Percentiles rank a stretch among this genome's conserved stretches.
phyloP scores from a whole-genome alignment of 2,888 invertebrate genomes.

The Drosophila putrida region DNA sequence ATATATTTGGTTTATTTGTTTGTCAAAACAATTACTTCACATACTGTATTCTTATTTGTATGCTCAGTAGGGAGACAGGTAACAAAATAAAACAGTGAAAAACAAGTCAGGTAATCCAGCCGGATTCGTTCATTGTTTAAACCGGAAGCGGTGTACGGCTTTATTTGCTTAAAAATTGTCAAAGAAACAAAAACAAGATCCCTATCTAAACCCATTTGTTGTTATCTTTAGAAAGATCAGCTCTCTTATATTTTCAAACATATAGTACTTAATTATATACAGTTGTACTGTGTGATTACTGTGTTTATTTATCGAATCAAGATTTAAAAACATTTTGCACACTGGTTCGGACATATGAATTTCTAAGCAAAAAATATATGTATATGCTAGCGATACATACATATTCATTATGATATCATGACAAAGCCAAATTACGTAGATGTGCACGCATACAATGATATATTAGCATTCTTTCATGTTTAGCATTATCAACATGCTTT shows the following conservation, averaged over 20 bases:
- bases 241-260: neutral
- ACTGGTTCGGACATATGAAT: neutral
- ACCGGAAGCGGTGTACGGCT: constrained; percentile 1
- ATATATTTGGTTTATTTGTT: too few species aligned
- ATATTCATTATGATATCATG: constrained; percentile 14
- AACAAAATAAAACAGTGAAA: neutral
- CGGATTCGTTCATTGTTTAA: neutral
- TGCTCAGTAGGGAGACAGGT: neutral
- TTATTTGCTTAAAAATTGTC: neutral
- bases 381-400: neutral
- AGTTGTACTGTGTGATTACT: neutral
- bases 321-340: too few species aligned
- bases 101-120: constrained; percentile 2
- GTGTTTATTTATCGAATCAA: neutral
- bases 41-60: neutral
- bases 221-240: constrained; percentile 1
- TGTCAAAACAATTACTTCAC: neutral
- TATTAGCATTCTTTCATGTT: constrained; percentile 6
- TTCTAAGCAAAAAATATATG: neutral
- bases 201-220: neutral
- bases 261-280: neutral
- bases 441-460: constrained; percentile 1
- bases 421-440: constrained; percentile 15
- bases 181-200: neutral
- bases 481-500: constrained; percentile 1